These are phyloP conservation scores for Hypena proboscidalis DNA, from an alignment of 2,888 invertebrate species.

Conservation along the genomic window DNA sequence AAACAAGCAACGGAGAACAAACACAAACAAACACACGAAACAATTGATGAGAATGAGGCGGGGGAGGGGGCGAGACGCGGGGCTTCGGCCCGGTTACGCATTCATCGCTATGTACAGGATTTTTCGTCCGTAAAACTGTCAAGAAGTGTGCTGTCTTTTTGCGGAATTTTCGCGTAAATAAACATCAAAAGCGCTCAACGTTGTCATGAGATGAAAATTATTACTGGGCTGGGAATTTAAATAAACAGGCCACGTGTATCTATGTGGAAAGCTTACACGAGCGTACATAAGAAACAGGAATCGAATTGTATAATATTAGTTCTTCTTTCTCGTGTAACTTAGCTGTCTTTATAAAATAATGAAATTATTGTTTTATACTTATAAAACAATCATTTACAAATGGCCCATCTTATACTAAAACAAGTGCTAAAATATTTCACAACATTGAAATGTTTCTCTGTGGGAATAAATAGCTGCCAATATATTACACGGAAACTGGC, in stretches of 20 bases:
- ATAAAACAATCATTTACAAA: too few species aligned
- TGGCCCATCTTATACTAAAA: background rate
- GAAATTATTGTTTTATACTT: too few species aligned
- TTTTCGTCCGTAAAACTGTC: slow-evolving; percentile 61
- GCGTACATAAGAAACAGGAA: slow-evolving; percentile 29
- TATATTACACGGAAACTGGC: background rate
- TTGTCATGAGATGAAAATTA: slow-evolving; percentile 43
- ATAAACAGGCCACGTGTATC: slow-evolving; percentile 21
- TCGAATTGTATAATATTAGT: slow-evolving; percentile 16
- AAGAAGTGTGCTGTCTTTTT: slow-evolving; percentile 50
- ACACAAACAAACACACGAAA: slow-evolving; percentile 80
- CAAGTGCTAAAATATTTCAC: background rate
- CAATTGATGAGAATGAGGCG: slow-evolving; percentile 77
- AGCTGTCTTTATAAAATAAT: too few species aligned
- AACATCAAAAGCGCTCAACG: slow-evolving; percentile 41
- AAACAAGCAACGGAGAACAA: slow-evolving; percentile 80
- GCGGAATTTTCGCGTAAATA: slow-evolving; percentile 45
- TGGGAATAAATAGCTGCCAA: background rate
- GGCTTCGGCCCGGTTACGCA: slow-evolving; percentile 50
- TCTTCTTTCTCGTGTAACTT: slow-evolving; percentile 19
- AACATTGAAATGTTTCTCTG: background rate
- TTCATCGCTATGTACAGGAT: slow-evolving; percentile 66
- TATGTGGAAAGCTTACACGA: slow-evolving; percentile 21
- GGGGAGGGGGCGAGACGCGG: slow-evolving; percentile 44
- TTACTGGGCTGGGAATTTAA: slow-evolving; percentile 31